Evolutionary conservation across 2,113 vertebrate species (phyloP), one percentile per base, ranked within the genome.

Genomic region (Coracopsis vasa): DNA sequence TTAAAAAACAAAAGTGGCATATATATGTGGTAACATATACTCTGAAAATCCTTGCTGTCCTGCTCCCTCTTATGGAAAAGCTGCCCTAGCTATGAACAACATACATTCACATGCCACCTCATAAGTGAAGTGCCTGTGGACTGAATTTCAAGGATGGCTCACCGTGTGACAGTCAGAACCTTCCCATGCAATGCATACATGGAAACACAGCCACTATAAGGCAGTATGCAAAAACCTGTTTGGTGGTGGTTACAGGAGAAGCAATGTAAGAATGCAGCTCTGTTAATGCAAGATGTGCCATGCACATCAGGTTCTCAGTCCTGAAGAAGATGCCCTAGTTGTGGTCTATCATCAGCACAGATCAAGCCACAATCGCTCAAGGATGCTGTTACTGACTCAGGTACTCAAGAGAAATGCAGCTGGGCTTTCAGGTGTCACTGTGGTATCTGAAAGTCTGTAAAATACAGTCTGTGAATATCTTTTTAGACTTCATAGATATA

Each of bases 101-200:
- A 47, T 7, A 23, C 2, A 1, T 65, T 77, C 24, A 23, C 23
- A 47, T 3, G 15, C 7, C 33, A 35, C 5, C 35, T 69, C 0
- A 0, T 24, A 44, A 70, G 3, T 20, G 18, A 56, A 79, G 54
- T 33, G 23, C 9, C 20, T 66, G 5, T 23, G 39, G 44, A 15
- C 39, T n/a, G 50, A 54, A 29, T 13, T 24, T 35, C 45, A 56
- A 39, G 27, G n/a, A 23, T 13, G 7, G 48, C 44, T 78, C 33
- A 11, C 11, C 19, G 17, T 61, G 27, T 33, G 45, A 2, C 9
- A 74, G 7, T 2, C 37, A 15, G 56, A 45, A 69, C 31, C 69
- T 56, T 28, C 60, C 27, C 64, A 47, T 25, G 29, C 28, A 37
- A 1, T 5, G 7, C 0, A 1, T 2, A 11, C 27, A 12, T 3